Conservation (phyloP, 53 echinoderm and acorn worm genomes). For the Pentamera pediparva region DNA sequence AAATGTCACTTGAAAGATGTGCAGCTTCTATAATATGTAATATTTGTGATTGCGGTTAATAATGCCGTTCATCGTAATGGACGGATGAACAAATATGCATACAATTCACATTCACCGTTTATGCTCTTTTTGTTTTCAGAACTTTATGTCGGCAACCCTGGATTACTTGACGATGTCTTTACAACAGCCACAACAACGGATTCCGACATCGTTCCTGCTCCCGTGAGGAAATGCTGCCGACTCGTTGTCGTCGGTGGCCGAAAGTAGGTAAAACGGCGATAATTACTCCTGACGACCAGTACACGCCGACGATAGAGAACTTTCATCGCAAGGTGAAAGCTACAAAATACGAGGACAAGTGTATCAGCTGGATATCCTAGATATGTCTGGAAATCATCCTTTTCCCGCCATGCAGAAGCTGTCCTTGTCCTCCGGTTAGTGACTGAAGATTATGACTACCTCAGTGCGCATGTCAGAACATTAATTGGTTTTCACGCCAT, state of each 20-base stretch:
- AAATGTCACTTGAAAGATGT: too few species aligned
- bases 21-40: too few species aligned
- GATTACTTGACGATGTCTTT: slow-evolving; percentile 18
- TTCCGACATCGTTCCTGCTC: slow-evolving; percentile 60
- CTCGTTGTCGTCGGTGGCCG: slow-evolving; percentile 87
- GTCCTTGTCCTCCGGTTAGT: slow-evolving; percentile 80
- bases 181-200: slow-evolving; percentile 60
- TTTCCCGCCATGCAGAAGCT: slow-evolving; percentile 86
- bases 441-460: neutral
- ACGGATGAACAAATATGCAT: too few species aligned
- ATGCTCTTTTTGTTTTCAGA: too few species aligned
- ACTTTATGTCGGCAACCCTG: too few species aligned
- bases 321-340: slow-evolving; percentile 87
- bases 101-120: too few species aligned
- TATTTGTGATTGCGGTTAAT: too few species aligned
- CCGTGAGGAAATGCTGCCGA: slow-evolving; percentile 85
- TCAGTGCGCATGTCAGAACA: too few species aligned
- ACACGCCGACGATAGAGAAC: slow-evolving; percentile 93
- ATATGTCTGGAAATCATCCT: slow-evolving; percentile 88
- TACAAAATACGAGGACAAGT: slow-evolving; percentile 89
- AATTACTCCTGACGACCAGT: slow-evolving; percentile 82
- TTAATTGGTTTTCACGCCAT: too few species aligned
- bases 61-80: too few species aligned
- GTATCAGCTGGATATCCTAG: slow-evolving; percentile 84
- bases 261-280: slow-evolving; percentile 94